Evolutionary conservation across 1,140 invertebrate species (phyloP).

Genomic region (Rhagoletis pomonella): DNA sequence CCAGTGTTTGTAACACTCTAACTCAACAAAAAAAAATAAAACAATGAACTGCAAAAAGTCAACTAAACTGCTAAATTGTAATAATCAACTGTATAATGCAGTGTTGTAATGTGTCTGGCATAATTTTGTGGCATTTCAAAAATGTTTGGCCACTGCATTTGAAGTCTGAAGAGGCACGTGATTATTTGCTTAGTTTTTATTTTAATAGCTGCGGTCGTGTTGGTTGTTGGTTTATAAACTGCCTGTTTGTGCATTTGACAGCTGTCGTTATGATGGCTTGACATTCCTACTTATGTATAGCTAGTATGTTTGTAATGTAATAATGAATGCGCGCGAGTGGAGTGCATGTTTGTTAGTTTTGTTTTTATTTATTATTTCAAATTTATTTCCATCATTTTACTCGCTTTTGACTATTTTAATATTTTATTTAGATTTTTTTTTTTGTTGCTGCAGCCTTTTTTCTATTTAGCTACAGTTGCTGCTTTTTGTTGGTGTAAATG

Average conservation of each 20-base stretch:
- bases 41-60: background rate
- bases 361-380: background rate
- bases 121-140: constrained; percentile 50
- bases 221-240: constrained; percentile 34
- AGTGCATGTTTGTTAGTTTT: background rate
- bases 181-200: constrained; percentile 37
- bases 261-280: constrained; percentile 46
- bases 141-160: constrained; percentile 40
- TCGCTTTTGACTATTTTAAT: background rate
- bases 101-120: constrained; percentile 27
- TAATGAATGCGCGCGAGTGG: background rate
- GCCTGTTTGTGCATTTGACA: constrained; percentile 49
- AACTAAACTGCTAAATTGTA: background rate
- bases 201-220: background rate
- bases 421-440: constrained; percentile 22
- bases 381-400: background rate
- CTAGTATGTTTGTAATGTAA: too few relatives aligned
- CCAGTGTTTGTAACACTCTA: background rate
- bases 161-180: constrained; percentile 45
- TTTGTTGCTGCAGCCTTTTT: too few relatives aligned
- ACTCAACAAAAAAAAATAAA: background rate
- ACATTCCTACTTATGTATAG: background rate
- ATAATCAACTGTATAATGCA: constrained; percentile 23
- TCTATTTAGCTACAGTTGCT: background rate
- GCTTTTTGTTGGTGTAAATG: background rate